phyloP scores from a whole-genome alignment of 1,140 invertebrate species.

The Cardiocondyla obscurior region DNA sequence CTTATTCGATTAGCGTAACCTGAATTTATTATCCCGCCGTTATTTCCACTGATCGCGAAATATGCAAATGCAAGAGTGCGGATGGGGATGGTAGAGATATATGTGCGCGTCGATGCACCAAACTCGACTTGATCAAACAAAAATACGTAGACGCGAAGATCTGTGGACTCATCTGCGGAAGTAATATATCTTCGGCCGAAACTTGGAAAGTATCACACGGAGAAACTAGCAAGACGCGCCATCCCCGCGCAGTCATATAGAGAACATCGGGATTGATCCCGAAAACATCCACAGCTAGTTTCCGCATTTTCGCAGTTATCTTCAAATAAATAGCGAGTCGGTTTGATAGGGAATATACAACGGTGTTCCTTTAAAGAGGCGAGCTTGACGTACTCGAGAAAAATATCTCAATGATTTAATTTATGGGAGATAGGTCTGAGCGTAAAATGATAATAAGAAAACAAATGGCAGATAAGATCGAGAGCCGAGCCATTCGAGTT shows the following conservation, averaged over 20 bases:
- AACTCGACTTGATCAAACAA: slow-evolving; percentile 63
- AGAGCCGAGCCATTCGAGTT: slow-evolving; percentile 8
- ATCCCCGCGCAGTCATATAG: slow-evolving; percentile 43
- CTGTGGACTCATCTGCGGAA: slow-evolving; percentile 49
- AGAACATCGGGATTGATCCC: slow-evolving; percentile 59
- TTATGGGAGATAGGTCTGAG: too few relatives aligned
- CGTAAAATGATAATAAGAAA: too few relatives aligned
- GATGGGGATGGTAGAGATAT: neutral
- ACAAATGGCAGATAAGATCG: too few relatives aligned
- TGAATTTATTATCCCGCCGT: neutral
- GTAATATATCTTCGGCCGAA: slow-evolving; percentile 63
- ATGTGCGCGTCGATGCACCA: neutral
- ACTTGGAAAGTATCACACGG: slow-evolving; percentile 59
- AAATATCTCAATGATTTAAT: neutral
- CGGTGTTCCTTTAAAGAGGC: slow-evolving; percentile 12
- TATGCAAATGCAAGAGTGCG: neutral
- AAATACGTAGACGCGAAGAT: slow-evolving; percentile 53
- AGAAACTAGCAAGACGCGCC: slow-evolving; percentile 38
- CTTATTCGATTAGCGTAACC: neutral
- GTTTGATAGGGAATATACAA: slow-evolving; percentile 14
- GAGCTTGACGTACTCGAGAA: slow-evolving; percentile 42
- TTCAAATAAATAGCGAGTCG: slow-evolving; percentile 47
- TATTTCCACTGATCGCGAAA: neutral
- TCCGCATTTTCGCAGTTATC: slow-evolving; percentile 46
- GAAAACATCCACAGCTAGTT: slow-evolving; percentile 63